Conservation (phyloP, 1,140 invertebrate species). For the Drosophila kohkoa region DNA sequence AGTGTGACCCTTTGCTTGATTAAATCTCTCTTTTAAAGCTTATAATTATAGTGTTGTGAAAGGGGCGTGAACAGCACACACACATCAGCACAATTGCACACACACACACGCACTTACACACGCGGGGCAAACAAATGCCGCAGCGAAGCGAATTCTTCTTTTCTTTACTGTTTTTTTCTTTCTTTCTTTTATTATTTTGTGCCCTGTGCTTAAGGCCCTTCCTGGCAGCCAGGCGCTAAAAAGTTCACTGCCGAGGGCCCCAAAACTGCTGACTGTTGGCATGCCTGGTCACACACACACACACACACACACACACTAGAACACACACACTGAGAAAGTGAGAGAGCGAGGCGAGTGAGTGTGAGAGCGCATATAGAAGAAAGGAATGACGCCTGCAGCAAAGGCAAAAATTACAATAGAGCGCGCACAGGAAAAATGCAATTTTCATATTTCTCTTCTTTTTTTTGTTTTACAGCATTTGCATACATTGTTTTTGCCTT, state of each 20-base stretch:
- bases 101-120: conserved; percentile 9
- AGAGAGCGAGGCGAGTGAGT: conserved; percentile 7
- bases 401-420: conserved; percentile 44
- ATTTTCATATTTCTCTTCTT: conserved; percentile 62
- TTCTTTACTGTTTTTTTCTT: neutral
- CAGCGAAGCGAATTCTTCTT: conserved; percentile 17
- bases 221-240: conserved; percentile 58
- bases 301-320: neutral
- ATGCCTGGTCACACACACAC: conserved; percentile 15
- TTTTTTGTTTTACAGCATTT: conserved; percentile 17
- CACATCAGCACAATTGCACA: conserved; percentile 12
- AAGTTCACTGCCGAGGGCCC: conserved; percentile 73
- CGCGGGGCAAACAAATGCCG: conserved; percentile 23
- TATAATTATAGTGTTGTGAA: conserved; percentile 3
- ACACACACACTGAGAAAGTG: neutral
- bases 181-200: neutral
- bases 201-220: conserved; percentile 34
- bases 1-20: conserved; percentile 26
- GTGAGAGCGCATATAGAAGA: conserved; percentile 14
- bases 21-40: conserved; percentile 14
- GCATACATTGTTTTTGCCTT: conserved; percentile 60
- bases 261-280: conserved; percentile 48
- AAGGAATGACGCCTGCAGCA: conserved; percentile 26
- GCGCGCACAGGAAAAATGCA: conserved; percentile 70
- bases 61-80: conserved; percentile 62